Base-by-base conservation (phyloP, 1,140 invertebrate species). In the Brachionus koreanus region DNA sequence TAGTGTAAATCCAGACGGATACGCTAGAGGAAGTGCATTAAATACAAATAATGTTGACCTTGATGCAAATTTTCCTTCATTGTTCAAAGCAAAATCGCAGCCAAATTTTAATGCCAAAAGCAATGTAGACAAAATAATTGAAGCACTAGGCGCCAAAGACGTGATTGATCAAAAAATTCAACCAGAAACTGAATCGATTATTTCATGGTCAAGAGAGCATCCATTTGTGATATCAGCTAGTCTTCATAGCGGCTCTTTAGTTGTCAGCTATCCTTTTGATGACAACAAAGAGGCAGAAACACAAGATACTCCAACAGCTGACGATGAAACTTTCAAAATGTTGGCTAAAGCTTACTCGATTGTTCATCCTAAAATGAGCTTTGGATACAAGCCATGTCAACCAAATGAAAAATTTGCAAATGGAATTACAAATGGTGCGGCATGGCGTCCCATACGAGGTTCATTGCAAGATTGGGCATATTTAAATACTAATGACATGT, bases 391-490 rank as follows among this genome's bases (percentile, higher is more conserved):
- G 19, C 25, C 25, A 37, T 65, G 35, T 37, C 13, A 42, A 13
- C 37, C 39, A 25, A 42, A 19, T 42, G 65, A 72, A 72, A 49
- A 72, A 61, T 82, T 82, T 63, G 7, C 3, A 2, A 46, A 5
- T 35, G 79, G 79, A n/a, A 82, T 82, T n/a, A 82, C 79, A 19
- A 82, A 82, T 43, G 79, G 79, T 3, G 79, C 79, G n/a, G 57
- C 79, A 1, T 82, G 79, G 79, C 42, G 25, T 29, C 29, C 49
- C 2, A 37, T 42, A 4, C 29, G 57, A 82, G 87, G 88, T 77
- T 95, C 95, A 49, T 98, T 99, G 96, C 96, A 98, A 90, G 97
- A 99, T 87, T 99, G 94, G 89, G 98, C 98, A 88, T 99, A 99
- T 87, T 91, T 98, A 10, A 94, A 94, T 92, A 95, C 95, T 85